A percentile compares a stretch with the other conserved stretches of the same genome.
These are phyloP conservation scores for Coelopa frigida DNA, from an alignment of 1,140 invertebrate species.

Conservation along the genomic window DNA sequence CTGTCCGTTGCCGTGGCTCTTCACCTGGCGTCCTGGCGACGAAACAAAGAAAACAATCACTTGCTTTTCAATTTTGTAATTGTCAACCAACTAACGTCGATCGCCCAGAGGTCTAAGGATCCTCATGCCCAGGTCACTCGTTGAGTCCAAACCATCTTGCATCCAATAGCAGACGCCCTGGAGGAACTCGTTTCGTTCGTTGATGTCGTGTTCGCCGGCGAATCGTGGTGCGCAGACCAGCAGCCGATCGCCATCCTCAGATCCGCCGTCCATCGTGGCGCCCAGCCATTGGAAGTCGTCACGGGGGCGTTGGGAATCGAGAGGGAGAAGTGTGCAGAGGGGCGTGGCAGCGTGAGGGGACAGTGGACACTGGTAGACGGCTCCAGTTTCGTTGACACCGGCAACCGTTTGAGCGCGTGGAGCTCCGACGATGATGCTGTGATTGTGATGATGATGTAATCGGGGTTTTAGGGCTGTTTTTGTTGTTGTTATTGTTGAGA, in stretches of 20 bases:
- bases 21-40: not conserved
- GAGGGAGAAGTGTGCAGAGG: conserved; percentile 10
- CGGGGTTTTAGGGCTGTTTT: conserved; percentile 17
- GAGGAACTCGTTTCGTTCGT: conserved; percentile 15
- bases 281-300: conserved; percentile 13
- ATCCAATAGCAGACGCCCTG: conserved; percentile 41
- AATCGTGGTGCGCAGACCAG: conserved; percentile 16
- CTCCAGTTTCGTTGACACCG: conserved; percentile 13
- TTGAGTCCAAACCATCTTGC: too few relatives aligned
- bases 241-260: conserved; percentile 10
- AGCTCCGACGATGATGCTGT: conserved; percentile 16
- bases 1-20: too few relatives aligned
- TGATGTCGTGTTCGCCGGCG: not conserved
- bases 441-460: conserved; percentile 6
- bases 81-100: too few relatives aligned
- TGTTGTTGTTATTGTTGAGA: conserved; percentile 1
- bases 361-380: conserved; percentile 15
- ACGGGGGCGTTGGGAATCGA: conserved; percentile 3
- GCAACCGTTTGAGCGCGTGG: conserved; percentile 15
- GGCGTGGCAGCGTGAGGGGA: not conserved
- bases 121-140: too few relatives aligned
- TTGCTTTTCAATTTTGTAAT: conserved; percentile 1
- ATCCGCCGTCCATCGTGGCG: conserved; percentile 13
- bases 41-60: conserved; percentile 2
- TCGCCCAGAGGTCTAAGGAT: too few relatives aligned